These are phyloP conservation scores for Phalacrocorax aristotelis DNA, from an alignment of 2,113 vertebrate species.

Conservation along the genomic window DNA sequence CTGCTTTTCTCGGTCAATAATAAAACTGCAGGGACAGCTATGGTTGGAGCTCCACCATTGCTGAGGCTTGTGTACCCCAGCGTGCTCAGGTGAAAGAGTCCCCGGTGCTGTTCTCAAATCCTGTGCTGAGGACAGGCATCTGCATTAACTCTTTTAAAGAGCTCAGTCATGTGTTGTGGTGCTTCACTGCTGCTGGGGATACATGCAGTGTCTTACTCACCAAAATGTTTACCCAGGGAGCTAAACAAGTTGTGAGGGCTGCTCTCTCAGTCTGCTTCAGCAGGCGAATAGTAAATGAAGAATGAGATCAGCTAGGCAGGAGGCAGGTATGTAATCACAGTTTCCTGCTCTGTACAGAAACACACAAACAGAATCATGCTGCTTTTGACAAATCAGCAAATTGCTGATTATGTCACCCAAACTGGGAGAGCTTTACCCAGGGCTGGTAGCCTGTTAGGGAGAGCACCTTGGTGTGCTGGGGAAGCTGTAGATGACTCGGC, in stretches of 20 bases:
- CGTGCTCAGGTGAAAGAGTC: neutral
- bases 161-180: neutral
- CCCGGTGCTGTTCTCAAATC: neutral
- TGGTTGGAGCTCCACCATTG: neutral
- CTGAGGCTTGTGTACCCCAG: neutral
- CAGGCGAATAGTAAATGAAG: neutral
- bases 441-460: neutral
- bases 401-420: neutral
- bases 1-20: neutral
- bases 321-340: neutral
- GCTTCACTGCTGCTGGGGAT: neutral
- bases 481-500: neutral
- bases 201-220: neutral
- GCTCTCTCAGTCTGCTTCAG: neutral
- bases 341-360: neutral
- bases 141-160: neutral
- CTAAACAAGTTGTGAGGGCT: neutral
- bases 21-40: neutral
- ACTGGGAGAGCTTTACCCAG: neutral
- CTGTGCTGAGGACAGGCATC: fast-evolving
- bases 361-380: fast-evolving
- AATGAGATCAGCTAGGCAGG: neutral
- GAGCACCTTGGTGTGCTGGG: neutral
- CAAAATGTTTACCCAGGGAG: neutral
- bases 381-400: neutral